Evolutionary conservation across 2,113 vertebrate species (phyloP).

Genomic region (Podilymbus podiceps): DNA sequence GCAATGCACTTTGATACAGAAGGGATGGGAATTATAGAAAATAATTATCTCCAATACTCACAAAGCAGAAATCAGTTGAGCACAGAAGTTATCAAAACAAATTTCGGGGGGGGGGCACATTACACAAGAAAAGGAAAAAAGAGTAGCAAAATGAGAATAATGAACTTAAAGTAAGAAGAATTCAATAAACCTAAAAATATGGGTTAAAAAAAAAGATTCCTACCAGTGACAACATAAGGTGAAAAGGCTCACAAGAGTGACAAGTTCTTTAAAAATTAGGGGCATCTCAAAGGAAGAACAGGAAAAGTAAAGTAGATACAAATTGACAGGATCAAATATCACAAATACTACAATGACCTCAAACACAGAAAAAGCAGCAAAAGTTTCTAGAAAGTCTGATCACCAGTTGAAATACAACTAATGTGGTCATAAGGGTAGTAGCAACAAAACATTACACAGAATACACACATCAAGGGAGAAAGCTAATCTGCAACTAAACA

Average conservation of each 20-base stretch:
- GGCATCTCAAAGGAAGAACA: not conserved
- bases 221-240: not conserved
- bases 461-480: not conserved
- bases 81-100: not conserved
- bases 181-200: not conserved
- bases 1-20: not conserved
- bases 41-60: not conserved
- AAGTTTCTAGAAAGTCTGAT: not conserved
- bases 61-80: not conserved
- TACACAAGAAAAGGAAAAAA: not conserved
- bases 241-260: not conserved
- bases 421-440: not conserved
- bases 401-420: not conserved
- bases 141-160: not conserved
- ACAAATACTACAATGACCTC: not conserved
- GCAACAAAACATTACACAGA: not conserved
- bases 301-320: not conserved
- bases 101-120: too few species aligned
- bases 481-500: not conserved
- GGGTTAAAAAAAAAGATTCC: not conserved
- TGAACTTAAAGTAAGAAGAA: not conserved
- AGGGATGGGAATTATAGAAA: not conserved
- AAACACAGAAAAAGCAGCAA: not conserved
- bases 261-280: not conserved
- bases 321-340: not conserved